Conservation (phyloP, 2,797 vertebrate genomes). For the Ibycter americanus region DNA sequence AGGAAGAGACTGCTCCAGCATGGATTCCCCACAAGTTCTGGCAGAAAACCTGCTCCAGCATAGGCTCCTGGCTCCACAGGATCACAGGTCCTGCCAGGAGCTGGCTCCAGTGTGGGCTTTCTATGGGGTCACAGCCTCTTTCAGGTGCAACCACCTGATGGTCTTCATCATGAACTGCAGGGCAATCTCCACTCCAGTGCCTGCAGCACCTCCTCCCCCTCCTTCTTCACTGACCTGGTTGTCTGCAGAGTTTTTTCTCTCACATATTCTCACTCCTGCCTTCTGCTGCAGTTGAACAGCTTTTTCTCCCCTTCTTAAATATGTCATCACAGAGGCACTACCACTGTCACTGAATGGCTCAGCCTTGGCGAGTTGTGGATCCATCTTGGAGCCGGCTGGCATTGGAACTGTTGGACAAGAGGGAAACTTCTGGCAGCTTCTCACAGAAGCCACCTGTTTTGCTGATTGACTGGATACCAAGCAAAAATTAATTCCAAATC, state of each 20-base stretch:
- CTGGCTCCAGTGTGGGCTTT: not conserved
- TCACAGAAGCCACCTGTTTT: not conserved
- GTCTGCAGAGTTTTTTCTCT: not conserved
- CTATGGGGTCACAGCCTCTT: not conserved
- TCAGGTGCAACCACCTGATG: not conserved
- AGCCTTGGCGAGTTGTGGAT: not conserved
- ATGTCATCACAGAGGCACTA: not conserved
- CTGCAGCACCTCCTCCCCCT: not conserved
- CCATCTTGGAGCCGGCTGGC: not conserved
- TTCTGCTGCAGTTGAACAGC: not conserved
- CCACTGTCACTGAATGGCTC: too few relatives aligned
- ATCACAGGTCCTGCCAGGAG: not conserved
- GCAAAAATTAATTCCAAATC: too few relatives aligned
- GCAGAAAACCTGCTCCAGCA: not conserved
- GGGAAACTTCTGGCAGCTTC: not conserved
- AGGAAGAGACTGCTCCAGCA: not conserved
- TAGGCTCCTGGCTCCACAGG: not conserved
- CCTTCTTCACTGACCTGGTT: not conserved
- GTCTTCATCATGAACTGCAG: rapidly evolving
- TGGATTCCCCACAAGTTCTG: not conserved
- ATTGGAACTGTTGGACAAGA: rapidly evolving
- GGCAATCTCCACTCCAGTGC: not conserved
- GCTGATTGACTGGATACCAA: too few relatives aligned
- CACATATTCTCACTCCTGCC: not conserved
- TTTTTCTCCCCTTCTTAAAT: not conserved